Conservation (phyloP, 2,797 vertebrate species). For the Lithobates sylvaticus region DNA sequence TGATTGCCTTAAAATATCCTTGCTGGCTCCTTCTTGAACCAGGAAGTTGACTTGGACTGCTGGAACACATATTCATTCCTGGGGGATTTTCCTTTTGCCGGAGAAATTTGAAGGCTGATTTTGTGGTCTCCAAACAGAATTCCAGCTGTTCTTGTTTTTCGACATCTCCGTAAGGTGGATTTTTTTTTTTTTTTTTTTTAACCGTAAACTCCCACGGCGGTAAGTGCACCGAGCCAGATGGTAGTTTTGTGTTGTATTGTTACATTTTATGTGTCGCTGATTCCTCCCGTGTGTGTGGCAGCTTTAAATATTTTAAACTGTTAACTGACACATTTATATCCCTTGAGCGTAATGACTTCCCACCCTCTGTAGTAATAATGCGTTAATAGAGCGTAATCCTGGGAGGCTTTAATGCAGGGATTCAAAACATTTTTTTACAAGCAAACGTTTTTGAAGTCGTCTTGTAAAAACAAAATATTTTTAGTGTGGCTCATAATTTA, state of each 20-base stretch:
- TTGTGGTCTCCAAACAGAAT: background rate
- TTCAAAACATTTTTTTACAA: background rate
- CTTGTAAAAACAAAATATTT: background rate
- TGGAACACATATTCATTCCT: slow-evolving; percentile 2
- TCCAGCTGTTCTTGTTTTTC: background rate
- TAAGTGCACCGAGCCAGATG: slow-evolving; percentile 6
- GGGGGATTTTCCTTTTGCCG: background rate
- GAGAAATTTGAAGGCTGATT: background rate
- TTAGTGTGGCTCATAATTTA: too few species aligned
- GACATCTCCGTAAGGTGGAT: background rate
- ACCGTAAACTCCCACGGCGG: slow-evolving; percentile 6
- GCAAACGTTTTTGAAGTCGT: background rate
- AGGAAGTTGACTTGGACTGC: background rate
- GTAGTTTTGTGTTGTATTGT: background rate
- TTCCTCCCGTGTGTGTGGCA: background rate
- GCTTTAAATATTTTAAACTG: background rate
- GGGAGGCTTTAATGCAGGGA: background rate
- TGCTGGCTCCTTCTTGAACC: background rate
- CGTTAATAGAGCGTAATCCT: background rate
- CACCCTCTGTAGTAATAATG: slow-evolving; percentile 38
- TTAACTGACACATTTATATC: slow-evolving; percentile 15
- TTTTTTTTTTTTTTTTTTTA: background rate
- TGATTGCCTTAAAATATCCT: background rate
- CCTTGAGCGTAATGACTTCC: slow-evolving; percentile 7
- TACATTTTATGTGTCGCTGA: too few species aligned